Evolutionary conservation across 2,113 vertebrate genomes (phyloP), one percentile per base, ranked within the genome.

Genomic region (Sprattus sprattus): DNA sequence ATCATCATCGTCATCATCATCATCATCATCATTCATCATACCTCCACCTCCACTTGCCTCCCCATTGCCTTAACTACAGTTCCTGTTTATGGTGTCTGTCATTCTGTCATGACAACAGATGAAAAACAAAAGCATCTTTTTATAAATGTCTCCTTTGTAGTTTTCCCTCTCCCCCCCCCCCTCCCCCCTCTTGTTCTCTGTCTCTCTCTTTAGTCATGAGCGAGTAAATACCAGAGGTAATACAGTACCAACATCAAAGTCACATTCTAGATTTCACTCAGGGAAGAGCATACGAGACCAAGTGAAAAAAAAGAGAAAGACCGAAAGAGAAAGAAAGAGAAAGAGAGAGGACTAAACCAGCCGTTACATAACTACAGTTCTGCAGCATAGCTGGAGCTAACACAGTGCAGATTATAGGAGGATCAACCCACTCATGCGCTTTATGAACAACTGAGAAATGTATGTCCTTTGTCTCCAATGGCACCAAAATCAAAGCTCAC

Each of bases 191-290:
- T 28, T 5, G 5, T n/a, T 71, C n/a, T 71, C 64, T 71, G 5
- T 71, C n/a, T 5, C 3, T 71, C 64, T 28, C 64, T 71, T 6
- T 71, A 16, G 1, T 3, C 9, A 1, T 4, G 5, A 4, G n/a
- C 20, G 2, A 25, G 22, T 67, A 13, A 25, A 13, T 67, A 6
- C 64, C 25, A n/a, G 81, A 83, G 83, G 92, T 90, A 93, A 94
- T 88, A 92, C 90, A 92, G 93, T 64, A 92, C 90, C 87, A 84
- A 85, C 52, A 88, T 85, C 92, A 95, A 93, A 93, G 91, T 92
- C 89, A 91, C 92, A 90, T 92, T 90, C 90, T 88, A 86, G 87
- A 92, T 91, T 92, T 86, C 83, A 89, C 25, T 46, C 45, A 8
- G 28, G 64, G n/a, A 67, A 67, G 28, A 11, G 25, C 10, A 28